These are phyloP conservation scores for Aphrophora alni DNA, from an alignment of 2,888 invertebrate genomes.

Conservation along the genomic window DNA sequence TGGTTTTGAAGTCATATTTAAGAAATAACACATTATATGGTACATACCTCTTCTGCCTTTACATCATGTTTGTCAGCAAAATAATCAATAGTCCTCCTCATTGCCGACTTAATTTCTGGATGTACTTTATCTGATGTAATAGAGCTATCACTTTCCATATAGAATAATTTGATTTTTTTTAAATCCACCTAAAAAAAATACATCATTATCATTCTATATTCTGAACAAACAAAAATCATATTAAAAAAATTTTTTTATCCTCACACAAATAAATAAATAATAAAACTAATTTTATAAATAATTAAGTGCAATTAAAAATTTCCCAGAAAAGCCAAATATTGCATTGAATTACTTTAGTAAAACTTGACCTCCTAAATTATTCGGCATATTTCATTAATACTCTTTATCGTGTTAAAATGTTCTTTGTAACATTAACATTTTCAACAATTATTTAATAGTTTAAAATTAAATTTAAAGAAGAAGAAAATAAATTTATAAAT, in stretches of 20 bases:
- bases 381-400: neutral
- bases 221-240: too few species aligned
- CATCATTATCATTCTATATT: too few species aligned
- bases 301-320: neutral
- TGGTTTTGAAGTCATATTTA: too few species aligned
- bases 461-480: neutral
- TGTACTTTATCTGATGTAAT: slow-evolving; percentile 67
- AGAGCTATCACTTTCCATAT: slow-evolving; percentile 78
- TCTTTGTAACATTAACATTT: neutral
- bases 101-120: slow-evolving; percentile 64
- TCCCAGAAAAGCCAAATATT: too few species aligned
- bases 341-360: too few species aligned
- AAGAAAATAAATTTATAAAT: too few species aligned
- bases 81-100: slow-evolving; percentile 63
- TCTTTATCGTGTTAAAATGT: neutral
- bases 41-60: slow-evolving; percentile 65
- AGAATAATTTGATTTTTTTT: slow-evolving; percentile 74
- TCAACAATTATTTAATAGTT: neutral
- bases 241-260: too few species aligned
- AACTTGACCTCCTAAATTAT: neutral
- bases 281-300: neutral
- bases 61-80: slow-evolving; percentile 63
- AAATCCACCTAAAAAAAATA: slow-evolving; percentile 62
- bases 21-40: too few species aligned
- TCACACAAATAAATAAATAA: too few species aligned